Evolutionary conservation across 2,888 invertebrate species (phyloP).

Genomic region (Ophion costatus): DNA sequence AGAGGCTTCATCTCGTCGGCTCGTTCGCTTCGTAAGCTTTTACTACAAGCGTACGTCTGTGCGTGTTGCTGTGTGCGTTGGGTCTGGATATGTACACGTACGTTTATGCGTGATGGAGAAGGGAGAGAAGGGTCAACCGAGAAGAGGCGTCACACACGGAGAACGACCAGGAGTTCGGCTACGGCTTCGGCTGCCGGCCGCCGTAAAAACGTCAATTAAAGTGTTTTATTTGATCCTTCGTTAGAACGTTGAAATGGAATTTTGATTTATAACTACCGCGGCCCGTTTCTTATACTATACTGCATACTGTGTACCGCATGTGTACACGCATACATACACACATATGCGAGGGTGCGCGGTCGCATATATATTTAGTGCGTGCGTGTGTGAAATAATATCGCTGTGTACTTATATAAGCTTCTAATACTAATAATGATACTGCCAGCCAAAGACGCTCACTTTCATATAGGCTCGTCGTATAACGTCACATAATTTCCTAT

Average conservation of each 20-base stretch:
- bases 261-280: slow-evolving; percentile 81
- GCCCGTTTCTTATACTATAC: slow-evolving; percentile 62
- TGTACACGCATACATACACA: neutral
- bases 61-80: slow-evolving; percentile 56
- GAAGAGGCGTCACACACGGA: slow-evolving; percentile 73
- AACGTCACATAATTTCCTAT: neutral
- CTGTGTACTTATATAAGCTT: neutral
- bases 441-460: slow-evolving; percentile 26
- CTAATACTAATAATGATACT: slow-evolving; percentile 28
- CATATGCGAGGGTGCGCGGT: neutral
- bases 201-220: slow-evolving; percentile 84
- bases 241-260: slow-evolving; percentile 84
- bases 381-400: neutral
- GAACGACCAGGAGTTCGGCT: slow-evolving; percentile 73
- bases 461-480: neutral
- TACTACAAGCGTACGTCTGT: slow-evolving; percentile 4
- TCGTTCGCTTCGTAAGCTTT: slow-evolving; percentile 46
- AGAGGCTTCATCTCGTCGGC: slow-evolving; percentile 46
- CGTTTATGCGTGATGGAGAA: slow-evolving; percentile 64
- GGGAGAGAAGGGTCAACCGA: slow-evolving; percentile 75
- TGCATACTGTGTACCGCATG: slow-evolving; percentile 26
- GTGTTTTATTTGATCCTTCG: slow-evolving; percentile 84
- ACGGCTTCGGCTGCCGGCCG: slow-evolving; percentile 83
- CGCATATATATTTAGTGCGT: neutral
- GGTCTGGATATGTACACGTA: neutral